Conservation (phyloP, 2,888 invertebrate species). For the Rosalia funebris region DNA sequence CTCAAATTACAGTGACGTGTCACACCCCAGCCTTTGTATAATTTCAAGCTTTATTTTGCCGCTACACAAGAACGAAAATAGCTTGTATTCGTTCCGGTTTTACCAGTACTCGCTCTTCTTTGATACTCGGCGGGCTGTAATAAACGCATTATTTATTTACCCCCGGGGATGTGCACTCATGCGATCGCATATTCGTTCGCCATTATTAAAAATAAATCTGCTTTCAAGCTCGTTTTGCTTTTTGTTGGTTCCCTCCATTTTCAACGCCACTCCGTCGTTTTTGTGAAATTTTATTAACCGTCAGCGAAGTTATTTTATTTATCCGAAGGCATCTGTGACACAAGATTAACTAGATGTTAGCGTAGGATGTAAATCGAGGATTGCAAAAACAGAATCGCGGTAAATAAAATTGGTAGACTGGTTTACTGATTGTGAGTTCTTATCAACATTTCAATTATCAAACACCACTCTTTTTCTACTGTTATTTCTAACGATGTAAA, state of each 20-base stretch:
- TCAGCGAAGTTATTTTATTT: slow-evolving; percentile 14
- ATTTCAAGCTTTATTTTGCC: slow-evolving; percentile 37
- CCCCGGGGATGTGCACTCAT: slow-evolving; percentile 57
- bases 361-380: too few species aligned
- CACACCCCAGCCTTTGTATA: slow-evolving; percentile 24
- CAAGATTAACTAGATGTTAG: too few species aligned
- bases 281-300: slow-evolving; percentile 7
- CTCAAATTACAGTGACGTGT: slow-evolving; percentile 58
- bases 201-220: slow-evolving; percentile 63
- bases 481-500: too few species aligned
- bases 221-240: slow-evolving; percentile 40
- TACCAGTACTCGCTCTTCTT: slow-evolving; percentile 39
- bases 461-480: too few species aligned
- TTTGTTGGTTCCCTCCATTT: slow-evolving; percentile 8
- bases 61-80: slow-evolving; percentile 45
- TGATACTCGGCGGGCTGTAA: slow-evolving; percentile 61
- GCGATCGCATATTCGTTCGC: slow-evolving; percentile 57
- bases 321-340: not conserved
- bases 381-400: too few species aligned
- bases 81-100: slow-evolving; percentile 35
- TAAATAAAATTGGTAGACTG: too few species aligned
- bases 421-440: too few species aligned
- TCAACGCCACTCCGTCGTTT: not conserved
- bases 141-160: slow-evolving; percentile 65
- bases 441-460: too few species aligned